Evolutionary conservation across 2,888 invertebrate genomes (phyloP), one percentile per base, ranked within the genome.

Genomic region (Rhagium mordax): DNA sequence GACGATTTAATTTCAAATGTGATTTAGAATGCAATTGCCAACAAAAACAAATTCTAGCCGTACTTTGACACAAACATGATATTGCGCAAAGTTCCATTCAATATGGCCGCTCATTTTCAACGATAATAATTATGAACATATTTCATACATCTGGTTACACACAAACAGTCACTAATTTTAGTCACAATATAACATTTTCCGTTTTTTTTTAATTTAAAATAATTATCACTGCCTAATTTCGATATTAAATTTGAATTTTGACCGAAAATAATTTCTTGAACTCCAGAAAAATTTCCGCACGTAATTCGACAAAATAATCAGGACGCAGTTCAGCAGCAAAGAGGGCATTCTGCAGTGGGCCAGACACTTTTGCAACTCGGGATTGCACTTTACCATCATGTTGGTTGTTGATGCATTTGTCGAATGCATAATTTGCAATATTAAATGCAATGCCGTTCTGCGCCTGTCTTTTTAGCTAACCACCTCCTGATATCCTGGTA

Each of bases 401-500:
- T 65, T 61, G 60, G 29, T 67, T 24, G 57, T 72, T 64, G 72
- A 41, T 64, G 69, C 66, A 65, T 21, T 51, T 55, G 33, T 24
- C 24, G 55, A 62, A 27, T 68, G 72, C 57, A 69, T 55, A 64
- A 64, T 29, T 13, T 61, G 65, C 57, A 65, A 41, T 29, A 59
- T 53, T 51, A 41, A 18, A 68, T 67, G 69, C 65, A 57, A 16
- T 41, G 16, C 18, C 53, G 60, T 60, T 41, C 60, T 82, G 83
- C 82, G 82, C 82, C 77, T 78, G 83, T 77, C 78, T 79, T 79
- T 73, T 67, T 21, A 72, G 75, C 74, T 59, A 77, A 76, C 74
- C 78, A 78, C 80, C 78, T 84, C 81, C 84, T 85, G 83, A 76
- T 81, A 79, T 83, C 84, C 85, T 85, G 84, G 71, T 85, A 84